These are phyloP conservation scores for Tetrao urogallus DNA, from an alignment of 2,113 vertebrate genomes.

Conservation along the genomic window DNA sequence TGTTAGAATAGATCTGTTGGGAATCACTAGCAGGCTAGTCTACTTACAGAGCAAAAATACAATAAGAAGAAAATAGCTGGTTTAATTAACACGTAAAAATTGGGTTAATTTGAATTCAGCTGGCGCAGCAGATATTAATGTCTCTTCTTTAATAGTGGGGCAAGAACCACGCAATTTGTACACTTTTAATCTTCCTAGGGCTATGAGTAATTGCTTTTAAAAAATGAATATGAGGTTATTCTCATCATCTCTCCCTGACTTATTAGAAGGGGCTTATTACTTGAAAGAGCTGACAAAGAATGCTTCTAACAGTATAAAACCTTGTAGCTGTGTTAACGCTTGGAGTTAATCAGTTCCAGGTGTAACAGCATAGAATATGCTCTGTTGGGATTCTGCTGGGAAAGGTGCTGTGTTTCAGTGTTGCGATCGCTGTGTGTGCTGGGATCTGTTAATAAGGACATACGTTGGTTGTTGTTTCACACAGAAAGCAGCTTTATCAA, in stretches of 20 bases:
- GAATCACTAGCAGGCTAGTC: slow-evolving; percentile 89
- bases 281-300: neutral
- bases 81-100: slow-evolving; percentile 90
- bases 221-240: slow-evolving; percentile 62
- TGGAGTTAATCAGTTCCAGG: neutral
- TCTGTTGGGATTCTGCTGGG: neutral
- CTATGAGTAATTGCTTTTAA: slow-evolving; percentile 61
- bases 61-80: slow-evolving; percentile 90
- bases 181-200: slow-evolving; percentile 60
- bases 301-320: neutral
- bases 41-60: slow-evolving; percentile 90
- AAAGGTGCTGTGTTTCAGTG: neutral
- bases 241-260: slow-evolving; percentile 52
- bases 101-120: slow-evolving; percentile 88
- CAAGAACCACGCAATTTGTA: slow-evolving; percentile 64
- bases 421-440: neutral
- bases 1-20: slow-evolving; percentile 93
- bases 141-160: slow-evolving; percentile 69
- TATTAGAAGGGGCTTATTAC: neutral
- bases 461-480: neutral
- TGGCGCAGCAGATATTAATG: slow-evolving; percentile 81
- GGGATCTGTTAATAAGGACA: neutral
- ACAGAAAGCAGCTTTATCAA: neutral
- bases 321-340: neutral
- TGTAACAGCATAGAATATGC: neutral